A percentile compares a stretch with the other conserved stretches of the same genome.
Conservation (phyloP, 2,113 vertebrate genomes). For the Eurypyga helias region DNA sequence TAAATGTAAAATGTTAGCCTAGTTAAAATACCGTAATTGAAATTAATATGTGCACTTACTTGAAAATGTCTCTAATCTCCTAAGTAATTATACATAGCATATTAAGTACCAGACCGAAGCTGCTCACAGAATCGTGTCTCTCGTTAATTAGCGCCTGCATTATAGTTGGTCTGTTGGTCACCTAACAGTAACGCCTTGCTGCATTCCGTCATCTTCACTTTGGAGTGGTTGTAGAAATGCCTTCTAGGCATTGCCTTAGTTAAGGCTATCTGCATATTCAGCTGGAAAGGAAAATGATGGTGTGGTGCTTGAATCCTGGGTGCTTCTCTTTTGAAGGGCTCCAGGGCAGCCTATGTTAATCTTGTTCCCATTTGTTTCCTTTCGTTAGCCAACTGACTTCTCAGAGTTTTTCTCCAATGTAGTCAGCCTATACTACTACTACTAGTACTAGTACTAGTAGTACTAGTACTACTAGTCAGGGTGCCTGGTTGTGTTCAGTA, state of each 20-base stretch:
- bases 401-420: not conserved
- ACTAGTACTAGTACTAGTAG: too few species aligned
- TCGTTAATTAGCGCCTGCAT: not conserved
- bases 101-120: not conserved
- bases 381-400: not conserved
- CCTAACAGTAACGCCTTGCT: not conserved
- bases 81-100: not conserved
- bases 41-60: not conserved
- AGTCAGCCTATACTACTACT: too few species aligned
- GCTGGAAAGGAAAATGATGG: not conserved
- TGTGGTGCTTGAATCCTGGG: not conserved
- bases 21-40: not conserved
- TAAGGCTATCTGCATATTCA: not conserved
- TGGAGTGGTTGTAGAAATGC: not conserved
- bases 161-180: not conserved
- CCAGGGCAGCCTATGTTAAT: not conserved
- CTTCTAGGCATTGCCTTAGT: not conserved
- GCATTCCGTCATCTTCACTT: not conserved
- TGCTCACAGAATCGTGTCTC: not conserved
- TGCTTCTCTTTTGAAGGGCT: not conserved
- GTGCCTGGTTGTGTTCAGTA: not conserved
- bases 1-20: not conserved
- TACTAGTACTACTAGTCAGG: not conserved
- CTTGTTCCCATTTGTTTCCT: not conserved
- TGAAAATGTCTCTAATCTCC: not conserved